Evolutionary conservation across 2,113 vertebrate genomes (phyloP), one percentile per base, ranked within the genome.

Genomic region (Datnioides undecimradiatus): DNA sequence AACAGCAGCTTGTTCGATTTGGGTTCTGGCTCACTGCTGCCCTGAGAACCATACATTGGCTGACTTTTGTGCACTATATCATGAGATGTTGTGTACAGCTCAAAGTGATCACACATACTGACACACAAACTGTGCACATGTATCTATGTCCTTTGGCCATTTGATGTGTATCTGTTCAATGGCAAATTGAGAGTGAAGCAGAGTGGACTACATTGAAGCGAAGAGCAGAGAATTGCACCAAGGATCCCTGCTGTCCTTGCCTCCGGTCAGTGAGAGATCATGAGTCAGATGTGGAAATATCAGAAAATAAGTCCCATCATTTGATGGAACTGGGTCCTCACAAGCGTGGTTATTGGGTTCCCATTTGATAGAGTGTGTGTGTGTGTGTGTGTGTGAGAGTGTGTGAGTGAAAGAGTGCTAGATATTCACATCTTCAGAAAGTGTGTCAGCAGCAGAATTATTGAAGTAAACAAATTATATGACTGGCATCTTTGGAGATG

Each of bases 231-330:
- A 79, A 80, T 41, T 17, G 9, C 23, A 81, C 41, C 70, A 71
- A 86, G 70, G 55, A 71, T 79, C 36, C 21, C 59, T 48, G 64
- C 55, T 87, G 81, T 70, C 83, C 84, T 89, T 81, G 76, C 79
- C 85, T 82, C 80, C 14, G 60, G 89, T 76, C 75, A 85, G 33
- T 45, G 62, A 69, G 51, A 76, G 69, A 76, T 76, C 58, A 80
- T 83, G 82, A 88, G 46, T 87, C 84, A 81, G 41, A 84, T 38
- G 54, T 84, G 59, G 76, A 87, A 80, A 79, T 49, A 85, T 76
- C 57, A 85, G 55, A 72, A 43, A 69, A 51, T 45, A 57, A 41
- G 43, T 76, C 57, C 66, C 34, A 70, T 84, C 70, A 73, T 73
- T 29, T 6, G 36, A 64, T 51, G 19, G 79, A 84, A 36, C 43